phyloP scores from a whole-genome alignment of 2,888 invertebrate genomes.

The Apotomis betuletana region DNA sequence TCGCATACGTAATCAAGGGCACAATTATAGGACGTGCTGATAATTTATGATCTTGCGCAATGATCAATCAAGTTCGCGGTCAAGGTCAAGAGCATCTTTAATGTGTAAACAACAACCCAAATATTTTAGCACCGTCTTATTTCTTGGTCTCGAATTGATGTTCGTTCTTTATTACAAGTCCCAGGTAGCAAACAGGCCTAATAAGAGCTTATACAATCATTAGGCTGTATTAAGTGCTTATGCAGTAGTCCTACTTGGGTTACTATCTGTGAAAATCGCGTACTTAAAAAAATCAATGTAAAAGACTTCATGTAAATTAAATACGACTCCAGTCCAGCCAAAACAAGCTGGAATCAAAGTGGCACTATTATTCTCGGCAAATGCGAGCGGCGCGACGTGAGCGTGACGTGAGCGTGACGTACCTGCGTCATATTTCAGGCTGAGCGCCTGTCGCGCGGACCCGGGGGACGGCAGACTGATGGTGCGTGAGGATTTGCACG shows the following conservation, averaged over 20 bases:
- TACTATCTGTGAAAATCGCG: too few relatives aligned
- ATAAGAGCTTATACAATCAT: too few relatives aligned
- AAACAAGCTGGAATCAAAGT: conserved; percentile 21
- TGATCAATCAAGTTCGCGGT: conserved; percentile 26
- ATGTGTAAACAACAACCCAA: conserved; percentile 16
- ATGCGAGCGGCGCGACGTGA: background rate
- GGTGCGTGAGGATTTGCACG: conserved; percentile 14
- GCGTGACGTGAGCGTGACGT: conserved; percentile 3
- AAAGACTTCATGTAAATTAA: too few relatives aligned
- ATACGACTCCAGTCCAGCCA: too few relatives aligned
- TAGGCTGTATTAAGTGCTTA: too few relatives aligned
- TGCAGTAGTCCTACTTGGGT: too few relatives aligned
- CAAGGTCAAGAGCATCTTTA: conserved; percentile 11
- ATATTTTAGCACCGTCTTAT: background rate
- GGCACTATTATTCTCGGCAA: conserved; percentile 11
- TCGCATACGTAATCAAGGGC: conserved; percentile 19
- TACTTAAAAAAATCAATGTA: too few relatives aligned
- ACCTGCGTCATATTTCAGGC: conserved; percentile 28
- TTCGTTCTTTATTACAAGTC: too few relatives aligned
- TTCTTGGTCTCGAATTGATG: too few relatives aligned
- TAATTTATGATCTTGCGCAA: conserved; percentile 23
- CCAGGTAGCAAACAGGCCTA: too few relatives aligned
- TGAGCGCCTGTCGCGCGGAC: background rate
- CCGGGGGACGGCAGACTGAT: conserved; percentile 4
- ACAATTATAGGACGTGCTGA: background rate